A percentile compares a stretch with the other conserved stretches of the same genome.
Conservation (phyloP, 2,888 invertebrate species). For the Drosophila pullipes region DNA sequence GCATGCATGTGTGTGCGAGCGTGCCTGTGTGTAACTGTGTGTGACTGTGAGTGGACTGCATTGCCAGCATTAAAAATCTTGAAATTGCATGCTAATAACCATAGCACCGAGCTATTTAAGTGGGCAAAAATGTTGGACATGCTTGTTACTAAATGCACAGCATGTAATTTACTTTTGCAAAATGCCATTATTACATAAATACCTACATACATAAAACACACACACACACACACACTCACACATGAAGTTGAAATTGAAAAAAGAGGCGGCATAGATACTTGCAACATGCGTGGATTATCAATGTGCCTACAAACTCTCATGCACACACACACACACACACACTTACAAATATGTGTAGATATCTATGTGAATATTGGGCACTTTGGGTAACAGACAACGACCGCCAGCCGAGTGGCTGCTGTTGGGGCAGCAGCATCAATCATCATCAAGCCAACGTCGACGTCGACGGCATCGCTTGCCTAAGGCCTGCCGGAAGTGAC, state of each 20-base stretch:
- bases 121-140: constrained; percentile 77
- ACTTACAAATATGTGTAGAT: background rate
- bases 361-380: constrained; percentile 27
- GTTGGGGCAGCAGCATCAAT: constrained; percentile 64
- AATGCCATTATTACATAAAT: constrained; percentile 61
- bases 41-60: constrained; percentile 56
- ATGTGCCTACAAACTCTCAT: background rate
- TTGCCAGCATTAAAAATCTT: constrained; percentile 73
- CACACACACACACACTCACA: background rate
- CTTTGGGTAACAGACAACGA: constrained; percentile 24
- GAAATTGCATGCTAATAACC: constrained; percentile 77
- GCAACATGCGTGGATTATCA: constrained; percentile 16
- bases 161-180: constrained; percentile 72
- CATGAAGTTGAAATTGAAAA: constrained; percentile 17
- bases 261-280: constrained; percentile 19
- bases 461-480: constrained; percentile 52
- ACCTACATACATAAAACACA: constrained; percentile 6
- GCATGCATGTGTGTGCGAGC: constrained; percentile 5
- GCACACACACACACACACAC: no score
- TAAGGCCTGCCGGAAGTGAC: constrained; percentile 75
- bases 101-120: constrained; percentile 66
- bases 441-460: constrained; percentile 63
- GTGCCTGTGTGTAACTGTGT: constrained; percentile 18
- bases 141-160: constrained; percentile 75
- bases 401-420: constrained; percentile 33